phyloP scores from a whole-genome alignment of 92 coral and sea anemone species.

The Phenganax subtilis region DNA sequence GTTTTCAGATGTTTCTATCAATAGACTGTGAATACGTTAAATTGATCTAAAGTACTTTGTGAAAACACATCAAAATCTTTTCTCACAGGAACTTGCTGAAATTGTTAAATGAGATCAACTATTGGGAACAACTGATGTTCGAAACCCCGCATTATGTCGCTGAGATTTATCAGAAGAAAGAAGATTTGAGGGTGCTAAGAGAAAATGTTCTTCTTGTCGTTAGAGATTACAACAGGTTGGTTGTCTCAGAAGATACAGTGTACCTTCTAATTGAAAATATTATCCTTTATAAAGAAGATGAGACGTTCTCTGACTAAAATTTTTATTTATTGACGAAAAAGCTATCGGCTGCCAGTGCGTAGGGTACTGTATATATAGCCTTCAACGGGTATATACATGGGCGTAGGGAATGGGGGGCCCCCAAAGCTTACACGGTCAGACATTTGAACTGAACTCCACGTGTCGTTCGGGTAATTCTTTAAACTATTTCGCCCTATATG shows the following conservation, averaged over 20 bases:
- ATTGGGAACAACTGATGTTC: conserved; percentile 99
- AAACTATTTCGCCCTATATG: no score
- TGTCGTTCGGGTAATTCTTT: no score
- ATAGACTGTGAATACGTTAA: neutral
- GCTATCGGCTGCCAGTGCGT: no score
- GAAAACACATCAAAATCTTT: neutral
- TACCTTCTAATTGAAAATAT: no score
- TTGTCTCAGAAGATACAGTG: neutral
- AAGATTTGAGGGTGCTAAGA: conserved; percentile 79
- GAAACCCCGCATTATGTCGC: conserved; percentile 99
- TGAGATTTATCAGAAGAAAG: conserved; percentile 92
- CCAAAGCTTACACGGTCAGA: no score
- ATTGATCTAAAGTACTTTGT: neutral
- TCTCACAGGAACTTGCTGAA: conserved; percentile 65
- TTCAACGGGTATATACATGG: no score
- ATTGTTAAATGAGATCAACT: conserved; percentile 85
- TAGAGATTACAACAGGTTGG: conserved; percentile 90
- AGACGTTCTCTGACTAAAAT: no score
- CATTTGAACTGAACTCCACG: no score
- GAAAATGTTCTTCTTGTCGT: conserved; percentile 98
- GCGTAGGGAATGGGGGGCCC: no score
- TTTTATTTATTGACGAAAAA: no score
- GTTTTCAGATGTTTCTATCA: neutral
- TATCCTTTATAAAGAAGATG: no score
- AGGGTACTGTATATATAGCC: no score